Base-by-base conservation (phyloP, 2,113 vertebrate genomes). In the Delphinus delphis region DNA sequence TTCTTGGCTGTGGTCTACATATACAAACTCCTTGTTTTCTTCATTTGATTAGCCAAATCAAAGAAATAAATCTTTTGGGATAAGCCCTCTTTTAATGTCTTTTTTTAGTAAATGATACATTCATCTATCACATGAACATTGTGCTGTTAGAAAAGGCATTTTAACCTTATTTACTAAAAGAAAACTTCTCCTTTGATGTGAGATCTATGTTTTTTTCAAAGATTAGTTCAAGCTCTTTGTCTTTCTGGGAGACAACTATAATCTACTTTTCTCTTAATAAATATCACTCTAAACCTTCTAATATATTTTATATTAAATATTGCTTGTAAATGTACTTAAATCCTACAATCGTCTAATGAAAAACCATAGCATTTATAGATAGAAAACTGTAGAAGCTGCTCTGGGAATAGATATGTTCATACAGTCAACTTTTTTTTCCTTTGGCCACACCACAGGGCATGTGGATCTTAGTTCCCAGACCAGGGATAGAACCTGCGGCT, bases 161-260 rank as follows among this genome's bases (percentile, higher is more conserved):
- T 90, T 76, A 82, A 10, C n/a, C 6, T 77, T 73, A 91, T 85
- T 93, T 97, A 36, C 79, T 92, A 36, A 88, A 79, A 67, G 63
- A 95, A 53, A n/a, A 84, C 6, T 83, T 93, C 23, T 96, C 20
- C 80, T 70, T 55, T 11, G 2, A 65, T 90, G 25, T 83, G 44
- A 96, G 36, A 65, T 80, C 50, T 76, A 31, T 87, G 31, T 18
- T 26, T 60, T 88, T 31, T 90, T 53, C 13, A 55, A 83, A 93
- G 63, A 97, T 95, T 80, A 96, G 90, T 53, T 63, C 41, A 93
- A 79, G 4, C 18, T 36, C 28, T 97, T 90, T 84, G 17, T 79
- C 73, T 92, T 87, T 76, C 55, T 93, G 36, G 41, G 86, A 92
- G 47, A 80, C 87, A 33, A 80, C 26, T 80, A 82, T 79, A 81